These are phyloP conservation scores for Pitangus sulphuratus DNA, from an alignment of 2,797 vertebrate genomes.

Conservation along the genomic window DNA sequence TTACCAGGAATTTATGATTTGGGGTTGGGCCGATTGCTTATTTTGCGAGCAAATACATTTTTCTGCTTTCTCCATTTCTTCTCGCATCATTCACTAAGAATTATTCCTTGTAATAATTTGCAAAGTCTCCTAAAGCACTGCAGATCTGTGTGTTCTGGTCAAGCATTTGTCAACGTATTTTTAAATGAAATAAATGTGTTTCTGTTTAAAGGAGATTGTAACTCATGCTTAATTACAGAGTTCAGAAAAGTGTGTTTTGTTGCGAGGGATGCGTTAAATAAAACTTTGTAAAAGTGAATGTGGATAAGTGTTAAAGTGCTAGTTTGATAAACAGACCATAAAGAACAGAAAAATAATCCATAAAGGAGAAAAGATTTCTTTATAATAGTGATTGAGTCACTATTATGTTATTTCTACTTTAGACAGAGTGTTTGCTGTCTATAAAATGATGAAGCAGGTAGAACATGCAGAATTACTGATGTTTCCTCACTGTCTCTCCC, in stretches of 20 bases:
- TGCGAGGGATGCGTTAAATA: constrained; percentile 10
- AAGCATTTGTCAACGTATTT: neutral
- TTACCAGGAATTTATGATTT: neutral
- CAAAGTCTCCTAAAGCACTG: neutral
- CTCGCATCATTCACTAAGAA: neutral
- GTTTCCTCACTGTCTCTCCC: neutral
- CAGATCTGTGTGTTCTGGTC: neutral
- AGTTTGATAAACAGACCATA: neutral
- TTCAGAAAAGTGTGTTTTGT: neutral
- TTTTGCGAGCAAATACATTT: neutral
- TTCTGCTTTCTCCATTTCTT: neutral
- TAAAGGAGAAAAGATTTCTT: neutral
- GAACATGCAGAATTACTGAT: neutral
- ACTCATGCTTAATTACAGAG: neutral
- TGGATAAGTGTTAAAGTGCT: neutral
- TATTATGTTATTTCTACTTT: neutral
- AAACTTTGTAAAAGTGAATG: neutral
- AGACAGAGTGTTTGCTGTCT: neutral
- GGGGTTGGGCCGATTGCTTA: neutral
- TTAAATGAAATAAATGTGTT: constrained; percentile 1
- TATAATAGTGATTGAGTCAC: neutral
- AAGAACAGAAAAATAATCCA: neutral
- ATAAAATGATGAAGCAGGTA: neutral
- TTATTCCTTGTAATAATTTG: neutral
- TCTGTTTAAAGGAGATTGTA: neutral